A percentile compares a stretch with the other conserved stretches of the same genome.
Conservation (phyloP, 2,797 vertebrate genomes). For the Limosa lapponica region DNA sequence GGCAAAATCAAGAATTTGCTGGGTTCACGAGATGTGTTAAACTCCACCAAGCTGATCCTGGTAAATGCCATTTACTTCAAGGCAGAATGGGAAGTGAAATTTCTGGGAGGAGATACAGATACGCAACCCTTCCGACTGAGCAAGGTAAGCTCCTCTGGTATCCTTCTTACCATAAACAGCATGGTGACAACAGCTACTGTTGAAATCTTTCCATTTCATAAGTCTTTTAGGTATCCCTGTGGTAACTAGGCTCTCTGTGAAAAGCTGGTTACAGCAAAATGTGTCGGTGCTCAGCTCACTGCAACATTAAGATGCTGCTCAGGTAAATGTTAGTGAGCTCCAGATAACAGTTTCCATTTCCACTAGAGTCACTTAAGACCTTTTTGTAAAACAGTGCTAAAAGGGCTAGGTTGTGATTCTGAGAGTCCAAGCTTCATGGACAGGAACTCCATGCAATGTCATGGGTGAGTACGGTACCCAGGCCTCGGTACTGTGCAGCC, state of each 20-base stretch:
- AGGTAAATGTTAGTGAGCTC: neutral
- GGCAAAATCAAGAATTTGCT: slow-evolving; percentile 91
- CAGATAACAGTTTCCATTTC: neutral
- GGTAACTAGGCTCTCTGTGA: neutral
- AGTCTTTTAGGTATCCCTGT: neutral
- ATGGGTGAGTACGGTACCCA: fast-evolving
- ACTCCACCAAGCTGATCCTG: slow-evolving; percentile 78
- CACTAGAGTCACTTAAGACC: neutral
- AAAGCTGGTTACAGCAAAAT: neutral
- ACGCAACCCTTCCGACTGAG: slow-evolving; percentile 83
- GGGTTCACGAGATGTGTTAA: slow-evolving; percentile 3
- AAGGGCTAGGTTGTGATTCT: neutral
- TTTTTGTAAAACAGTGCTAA: neutral
- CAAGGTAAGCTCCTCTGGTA: slow-evolving; percentile 67
- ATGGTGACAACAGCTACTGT: neutral
- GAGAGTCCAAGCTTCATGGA: neutral
- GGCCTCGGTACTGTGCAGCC: neutral
- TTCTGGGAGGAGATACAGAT: slow-evolving; percentile 74
- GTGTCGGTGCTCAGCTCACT: neutral
- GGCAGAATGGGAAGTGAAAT: slow-evolving; percentile 86
- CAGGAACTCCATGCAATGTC: neutral
- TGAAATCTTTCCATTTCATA: neutral
- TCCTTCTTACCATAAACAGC: neutral
- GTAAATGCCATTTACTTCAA: slow-evolving; percentile 94
- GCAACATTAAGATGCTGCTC: neutral